A percentile compares a stretch with the other conserved stretches of the same genome.
These are phyloP conservation scores for Barbus barbus DNA, from an alignment of 2,113 vertebrate species.

Conservation along the genomic window DNA sequence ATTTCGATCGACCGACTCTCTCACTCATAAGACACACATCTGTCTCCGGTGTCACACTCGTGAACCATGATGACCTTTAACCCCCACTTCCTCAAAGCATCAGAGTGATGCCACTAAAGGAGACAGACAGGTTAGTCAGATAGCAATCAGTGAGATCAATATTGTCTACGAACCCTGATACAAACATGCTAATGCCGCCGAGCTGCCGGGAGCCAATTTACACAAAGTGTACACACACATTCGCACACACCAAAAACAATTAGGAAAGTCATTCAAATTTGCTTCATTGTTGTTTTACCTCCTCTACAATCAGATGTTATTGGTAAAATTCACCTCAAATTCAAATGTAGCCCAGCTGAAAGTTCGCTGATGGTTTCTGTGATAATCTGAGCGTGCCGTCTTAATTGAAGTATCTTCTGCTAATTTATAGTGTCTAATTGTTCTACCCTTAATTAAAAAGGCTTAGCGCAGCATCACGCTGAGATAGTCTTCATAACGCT, in stretches of 20 bases:
- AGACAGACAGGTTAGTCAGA: constrained; percentile 52
- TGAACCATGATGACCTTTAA: constrained; percentile 43
- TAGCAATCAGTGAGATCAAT: constrained; percentile 52
- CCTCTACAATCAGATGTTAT: neutral
- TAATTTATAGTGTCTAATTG: constrained; percentile 59
- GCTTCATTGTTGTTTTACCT: neutral
- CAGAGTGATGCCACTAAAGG: neutral
- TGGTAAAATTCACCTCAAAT: neutral
- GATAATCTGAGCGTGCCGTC: constrained; percentile 19
- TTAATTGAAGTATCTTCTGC: constrained; percentile 46
- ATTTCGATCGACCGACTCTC: constrained; percentile 39
- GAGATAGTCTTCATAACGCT: constrained; percentile 54
- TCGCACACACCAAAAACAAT: neutral
- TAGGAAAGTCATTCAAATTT: neutral
- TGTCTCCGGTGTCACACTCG: constrained; percentile 42
- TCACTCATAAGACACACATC: constrained; percentile 59
- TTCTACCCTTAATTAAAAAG: constrained; percentile 59
- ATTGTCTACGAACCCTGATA: constrained; percentile 26
- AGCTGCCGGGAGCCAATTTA: neutral
- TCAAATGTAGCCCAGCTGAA: neutral
- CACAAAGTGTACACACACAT: constrained; percentile 6
- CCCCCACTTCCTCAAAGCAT: constrained; percentile 36
- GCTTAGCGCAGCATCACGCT: constrained; percentile 49
- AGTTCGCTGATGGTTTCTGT: neutral
- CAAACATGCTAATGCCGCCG: constrained; percentile 4